Base-by-base conservation (phyloP, 1,140 invertebrate genomes). In the Saccostrea echinata region DNA sequence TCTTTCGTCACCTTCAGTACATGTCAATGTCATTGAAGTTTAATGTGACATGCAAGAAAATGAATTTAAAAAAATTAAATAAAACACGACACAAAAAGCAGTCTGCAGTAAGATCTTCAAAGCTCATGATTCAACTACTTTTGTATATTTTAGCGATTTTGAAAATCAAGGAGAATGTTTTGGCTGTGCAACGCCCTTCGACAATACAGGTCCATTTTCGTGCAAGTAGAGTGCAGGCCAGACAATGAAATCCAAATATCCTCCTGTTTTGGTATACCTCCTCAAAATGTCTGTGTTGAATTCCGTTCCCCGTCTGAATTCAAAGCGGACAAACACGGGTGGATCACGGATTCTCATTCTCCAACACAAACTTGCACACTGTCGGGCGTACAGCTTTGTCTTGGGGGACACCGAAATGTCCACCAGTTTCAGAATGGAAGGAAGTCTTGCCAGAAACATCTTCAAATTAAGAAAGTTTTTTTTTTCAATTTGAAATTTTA, bases 171-270 rank as follows among this genome's bases (percentile, higher is more conserved):
- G 68, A 30, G 68, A 27, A 13, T 30, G 24, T 13, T 51, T 80
- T 30, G 53, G 84, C 71, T 91, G 90, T 55, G 88, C 88, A 16
- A 91, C 84, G 12, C 90, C 90, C 76, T 91, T 91, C 13, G 55
- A 35, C 4, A 91, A 68, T 0, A 90, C 21, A 13, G 88, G 87
- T 30, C 90, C 90, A 16, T 89, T 53, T 8, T 52, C 57, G n/a
- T 91, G 81, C 11, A 90, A 57, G 68, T 85, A 88, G 30, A 91
- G 24, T 12, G 84, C 82, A 21, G 90, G 90, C 90, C 90, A 91
- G 4, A 91, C 90, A 24, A 90, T 16, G 53, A 71, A 91, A 57
- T 90, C 84, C 8, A 88, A 33, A 33, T 81, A 84, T 80, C 84
- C 85, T 12, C 90, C 90, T 2, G 71, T 55, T 16, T 86, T 57